These are phyloP conservation scores for Panagrolaimus sp. DNA, from an alignment of 1,140 invertebrate species.

Conservation along the genomic window DNA sequence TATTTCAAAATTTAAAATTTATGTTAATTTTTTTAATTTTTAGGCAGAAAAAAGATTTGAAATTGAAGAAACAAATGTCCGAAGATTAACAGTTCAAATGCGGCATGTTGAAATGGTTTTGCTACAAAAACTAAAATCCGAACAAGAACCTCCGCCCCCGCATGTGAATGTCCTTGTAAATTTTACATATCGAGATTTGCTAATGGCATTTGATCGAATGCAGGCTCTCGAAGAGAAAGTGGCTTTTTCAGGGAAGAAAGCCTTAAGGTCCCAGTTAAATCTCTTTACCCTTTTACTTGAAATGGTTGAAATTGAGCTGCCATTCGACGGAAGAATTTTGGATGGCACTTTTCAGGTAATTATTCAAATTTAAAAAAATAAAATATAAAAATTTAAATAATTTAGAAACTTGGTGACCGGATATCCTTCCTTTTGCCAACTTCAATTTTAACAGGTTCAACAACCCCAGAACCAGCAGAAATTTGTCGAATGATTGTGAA, in stretches of 20 bases:
- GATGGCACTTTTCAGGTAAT: slow-evolving; percentile 39
- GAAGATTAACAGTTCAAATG: slow-evolving; percentile 26
- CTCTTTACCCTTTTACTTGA: slow-evolving; percentile 36
- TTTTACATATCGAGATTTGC: slow-evolving; percentile 45
- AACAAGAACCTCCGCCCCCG: slow-evolving; percentile 27
- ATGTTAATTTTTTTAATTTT: slow-evolving; percentile 41
- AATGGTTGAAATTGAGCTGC: slow-evolving; percentile 32
- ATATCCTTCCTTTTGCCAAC: slow-evolving; percentile 25
- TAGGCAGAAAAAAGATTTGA: background rate
- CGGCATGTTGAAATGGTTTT: slow-evolving; percentile 43
- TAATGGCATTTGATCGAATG: slow-evolving; percentile 34
- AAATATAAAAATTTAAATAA: background rate
- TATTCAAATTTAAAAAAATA: slow-evolving; percentile 30
- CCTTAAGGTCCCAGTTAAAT: slow-evolving; percentile 34
- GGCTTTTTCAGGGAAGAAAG: background rate
- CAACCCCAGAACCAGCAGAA: slow-evolving; percentile 28
- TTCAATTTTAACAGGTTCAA: background rate
- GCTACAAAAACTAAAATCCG: slow-evolving; percentile 36
- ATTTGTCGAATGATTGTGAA: slow-evolving; percentile 30
- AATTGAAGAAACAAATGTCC: background rate
- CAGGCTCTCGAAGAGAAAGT: slow-evolving; percentile 22
- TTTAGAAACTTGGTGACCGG: slow-evolving; percentile 34
- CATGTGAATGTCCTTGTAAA: slow-evolving; percentile 38
- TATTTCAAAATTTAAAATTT: slow-evolving; percentile 15
- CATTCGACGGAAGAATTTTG: slow-evolving; percentile 47